These are phyloP conservation scores for Daphoenositta chrysoptera DNA, from an alignment of 2,113 vertebrate genomes.

Conservation along the genomic window DNA sequence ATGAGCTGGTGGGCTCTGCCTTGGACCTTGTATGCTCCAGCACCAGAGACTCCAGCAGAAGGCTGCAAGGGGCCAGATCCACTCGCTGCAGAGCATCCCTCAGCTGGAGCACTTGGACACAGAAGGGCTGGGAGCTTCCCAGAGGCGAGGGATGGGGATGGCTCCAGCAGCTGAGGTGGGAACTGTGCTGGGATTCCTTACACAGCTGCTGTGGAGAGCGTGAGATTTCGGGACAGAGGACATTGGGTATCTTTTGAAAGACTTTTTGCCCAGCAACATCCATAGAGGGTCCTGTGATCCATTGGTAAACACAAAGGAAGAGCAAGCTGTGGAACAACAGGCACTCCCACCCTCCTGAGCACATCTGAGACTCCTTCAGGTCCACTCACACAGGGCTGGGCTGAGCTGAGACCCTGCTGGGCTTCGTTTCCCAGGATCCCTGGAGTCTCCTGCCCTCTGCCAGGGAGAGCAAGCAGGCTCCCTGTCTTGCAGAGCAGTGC, in stretches of 20 bases:
- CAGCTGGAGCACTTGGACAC: background rate
- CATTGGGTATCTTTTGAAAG: background rate
- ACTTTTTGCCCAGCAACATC: background rate
- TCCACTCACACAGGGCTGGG: background rate
- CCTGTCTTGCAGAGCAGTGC: fast-evolving
- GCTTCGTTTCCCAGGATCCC: background rate
- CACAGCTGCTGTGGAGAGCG: background rate
- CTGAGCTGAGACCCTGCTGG: background rate
- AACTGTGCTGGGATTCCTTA: background rate
- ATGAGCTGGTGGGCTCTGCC: background rate
- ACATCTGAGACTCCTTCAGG: background rate
- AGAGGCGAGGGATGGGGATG: background rate
- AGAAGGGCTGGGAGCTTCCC: background rate
- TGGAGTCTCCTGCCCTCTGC: background rate
- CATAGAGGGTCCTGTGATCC: background rate
- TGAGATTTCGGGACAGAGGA: background rate
- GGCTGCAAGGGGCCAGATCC: background rate
- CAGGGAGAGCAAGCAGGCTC: background rate
- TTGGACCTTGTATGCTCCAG: background rate
- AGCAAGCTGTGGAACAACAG: background rate
- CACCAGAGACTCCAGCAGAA: background rate
- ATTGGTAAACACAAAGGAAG: background rate
- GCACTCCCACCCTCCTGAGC: background rate
- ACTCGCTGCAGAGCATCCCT: background rate
- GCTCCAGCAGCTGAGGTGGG: background rate